Conservation (phyloP, 2,888 invertebrate genomes). For the Cloeon dipterum region DNA sequence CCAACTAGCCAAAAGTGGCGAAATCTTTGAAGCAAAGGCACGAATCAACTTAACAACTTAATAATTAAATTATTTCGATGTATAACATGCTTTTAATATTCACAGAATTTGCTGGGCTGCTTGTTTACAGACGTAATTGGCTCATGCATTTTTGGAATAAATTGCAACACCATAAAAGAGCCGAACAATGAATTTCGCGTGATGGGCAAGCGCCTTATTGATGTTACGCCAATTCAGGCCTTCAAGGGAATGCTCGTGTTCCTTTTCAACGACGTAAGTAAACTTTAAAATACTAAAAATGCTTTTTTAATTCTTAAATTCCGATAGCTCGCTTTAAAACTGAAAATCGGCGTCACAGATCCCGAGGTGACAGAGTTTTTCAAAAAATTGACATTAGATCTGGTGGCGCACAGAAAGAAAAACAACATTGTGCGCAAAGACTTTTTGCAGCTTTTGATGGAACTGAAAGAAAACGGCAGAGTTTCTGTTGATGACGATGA, state of each 20-base stretch:
- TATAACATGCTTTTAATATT: too few relatives aligned
- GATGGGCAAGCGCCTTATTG: slow-evolving; percentile 13
- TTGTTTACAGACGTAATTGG: slow-evolving; percentile 37
- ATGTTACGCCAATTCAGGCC: background rate
- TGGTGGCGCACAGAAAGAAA: slow-evolving; percentile 22
- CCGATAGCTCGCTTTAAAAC: background rate
- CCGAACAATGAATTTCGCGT: slow-evolving; percentile 27
- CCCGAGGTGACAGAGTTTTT: slow-evolving; percentile 16
- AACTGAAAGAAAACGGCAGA: background rate
- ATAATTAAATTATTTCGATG: too few relatives aligned
- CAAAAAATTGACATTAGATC: slow-evolving; percentile 20
- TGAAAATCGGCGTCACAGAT: background rate
- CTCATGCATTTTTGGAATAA: slow-evolving; percentile 34
- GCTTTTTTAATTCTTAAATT: background rate
- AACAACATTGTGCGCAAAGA: slow-evolving; percentile 25
- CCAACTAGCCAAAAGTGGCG: background rate
- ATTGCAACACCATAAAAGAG: slow-evolving; percentile 30
- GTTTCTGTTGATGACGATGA: background rate
- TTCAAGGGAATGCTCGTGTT: background rate
- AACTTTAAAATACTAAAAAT: background rate
- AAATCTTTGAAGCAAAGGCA: slow-evolving; percentile 3
- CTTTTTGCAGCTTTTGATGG: slow-evolving; percentile 24
- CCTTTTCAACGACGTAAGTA: background rate
- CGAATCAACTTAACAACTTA: background rate
- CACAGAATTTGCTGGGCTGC: slow-evolving; percentile 28